These are phyloP conservation scores for Lytechinus pictus DNA, from an alignment of 35 echinoderm and acorn worm genomes.

Conservation along the genomic window DNA sequence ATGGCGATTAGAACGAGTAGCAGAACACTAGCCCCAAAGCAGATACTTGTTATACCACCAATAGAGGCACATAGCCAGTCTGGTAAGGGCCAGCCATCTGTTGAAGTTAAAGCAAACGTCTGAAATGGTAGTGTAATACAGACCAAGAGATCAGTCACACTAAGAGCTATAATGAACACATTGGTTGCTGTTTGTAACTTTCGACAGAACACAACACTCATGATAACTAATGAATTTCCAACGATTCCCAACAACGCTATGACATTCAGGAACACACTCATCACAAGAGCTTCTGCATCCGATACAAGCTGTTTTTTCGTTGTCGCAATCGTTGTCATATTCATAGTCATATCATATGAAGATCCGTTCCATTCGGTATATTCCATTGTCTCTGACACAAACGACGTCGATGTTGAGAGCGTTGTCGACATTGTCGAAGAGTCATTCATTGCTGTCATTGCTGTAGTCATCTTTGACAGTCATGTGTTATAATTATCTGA, in stretches of 20 bases:
- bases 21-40: slow-evolving; percentile 65
- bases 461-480: neutral
- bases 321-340: neutral
- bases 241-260: slow-evolving; percentile 57
- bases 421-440: neutral
- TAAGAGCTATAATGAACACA: slow-evolving; percentile 74
- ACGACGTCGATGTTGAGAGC: neutral
- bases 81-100: slow-evolving; percentile 57
- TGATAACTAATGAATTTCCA: slow-evolving; percentile 75
- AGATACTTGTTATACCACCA: slow-evolving; percentile 68
- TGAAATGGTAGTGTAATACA: slow-evolving; percentile 67
- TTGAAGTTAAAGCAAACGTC: slow-evolving; percentile 64
- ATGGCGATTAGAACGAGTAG: slow-evolving; percentile 70
- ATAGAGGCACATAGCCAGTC: slow-evolving; percentile 52
- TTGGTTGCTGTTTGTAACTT: slow-evolving; percentile 76
- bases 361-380: neutral
- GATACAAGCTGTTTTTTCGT: neutral
- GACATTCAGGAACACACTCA: slow-evolving; percentile 35
- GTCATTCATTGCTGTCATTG: neutral
- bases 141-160: slow-evolving; percentile 65
- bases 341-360: neutral
- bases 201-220: slow-evolving; percentile 63
- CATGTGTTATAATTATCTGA: neutral
- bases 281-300: slow-evolving; percentile 24
- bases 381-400: neutral